phyloP scores from a whole-genome alignment of 2,113 vertebrate species.

The Petromus typicus region DNA sequence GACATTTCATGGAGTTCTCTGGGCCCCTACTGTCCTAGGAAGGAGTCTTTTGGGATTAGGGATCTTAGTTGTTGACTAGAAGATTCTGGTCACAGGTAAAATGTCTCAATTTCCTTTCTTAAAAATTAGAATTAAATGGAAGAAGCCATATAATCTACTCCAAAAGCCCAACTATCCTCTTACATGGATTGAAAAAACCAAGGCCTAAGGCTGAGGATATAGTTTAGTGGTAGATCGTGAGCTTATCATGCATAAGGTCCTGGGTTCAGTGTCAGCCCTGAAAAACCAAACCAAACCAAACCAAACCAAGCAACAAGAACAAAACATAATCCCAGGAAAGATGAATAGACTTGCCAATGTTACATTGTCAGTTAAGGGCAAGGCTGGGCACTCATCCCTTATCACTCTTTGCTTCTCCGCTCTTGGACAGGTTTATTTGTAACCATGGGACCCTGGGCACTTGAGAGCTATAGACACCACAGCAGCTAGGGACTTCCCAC shows the following conservation, averaged over 20 bases:
- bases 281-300: not conserved
- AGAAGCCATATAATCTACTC: not conserved
- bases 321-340: not conserved
- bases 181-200: not conserved
- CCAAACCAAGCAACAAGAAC: not conserved
- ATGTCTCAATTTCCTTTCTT: not conserved
- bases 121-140: not conserved
- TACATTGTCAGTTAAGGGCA: not conserved
- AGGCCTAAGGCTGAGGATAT: not conserved
- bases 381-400: not conserved
- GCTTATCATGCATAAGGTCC: not conserved
- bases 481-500: constrained; percentile 48
- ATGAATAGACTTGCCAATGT: not conserved
- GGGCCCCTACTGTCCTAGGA: not conserved
- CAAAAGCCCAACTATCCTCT: not conserved
- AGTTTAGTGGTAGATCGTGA: not conserved
- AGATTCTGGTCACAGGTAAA: not conserved
- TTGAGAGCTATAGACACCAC: not conserved
- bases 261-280: not conserved
- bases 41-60: not conserved
- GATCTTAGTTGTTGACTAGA: not conserved
- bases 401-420: not conserved
- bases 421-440: not conserved
- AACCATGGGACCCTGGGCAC: not conserved
- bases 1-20: not conserved